phyloP scores from a whole-genome alignment of 2,888 invertebrate species.

The Watsonalla cultraria region DNA sequence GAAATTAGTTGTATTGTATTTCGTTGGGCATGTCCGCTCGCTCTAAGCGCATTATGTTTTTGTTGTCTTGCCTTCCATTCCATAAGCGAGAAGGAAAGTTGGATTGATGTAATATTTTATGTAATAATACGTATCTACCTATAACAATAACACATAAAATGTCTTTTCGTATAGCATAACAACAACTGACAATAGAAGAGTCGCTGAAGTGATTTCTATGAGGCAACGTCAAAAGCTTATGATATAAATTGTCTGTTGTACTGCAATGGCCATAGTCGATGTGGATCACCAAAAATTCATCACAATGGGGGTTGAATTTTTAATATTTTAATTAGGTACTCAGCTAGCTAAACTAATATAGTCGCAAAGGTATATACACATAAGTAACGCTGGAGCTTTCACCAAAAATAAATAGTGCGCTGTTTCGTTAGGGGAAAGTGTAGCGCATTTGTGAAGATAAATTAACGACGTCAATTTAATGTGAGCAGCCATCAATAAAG shows the following conservation, averaged over 20 bases:
- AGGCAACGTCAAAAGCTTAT: neutral
- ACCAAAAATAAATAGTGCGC: conserved; percentile 35
- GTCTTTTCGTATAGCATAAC: conserved; percentile 21
- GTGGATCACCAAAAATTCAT: no score
- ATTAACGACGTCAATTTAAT: conserved; percentile 48
- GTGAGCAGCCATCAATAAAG: conserved; percentile 37
- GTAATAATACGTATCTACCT: conserved; percentile 24
- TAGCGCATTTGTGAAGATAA: conserved; percentile 42
- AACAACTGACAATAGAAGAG: conserved; percentile 16
- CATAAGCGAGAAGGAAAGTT: conserved; percentile 47
- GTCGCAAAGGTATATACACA: neutral
- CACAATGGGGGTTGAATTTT: no score
- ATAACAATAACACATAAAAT: conserved; percentile 24
- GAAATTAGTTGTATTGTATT: conserved; percentile 10
- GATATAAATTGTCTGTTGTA: no score
- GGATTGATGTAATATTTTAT: conserved; percentile 42
- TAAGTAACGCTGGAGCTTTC: conserved; percentile 30
- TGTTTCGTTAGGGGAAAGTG: conserved; percentile 50
- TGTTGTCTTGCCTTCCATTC: conserved; percentile 35
- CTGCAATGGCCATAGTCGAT: no score
- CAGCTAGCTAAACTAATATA: neutral
- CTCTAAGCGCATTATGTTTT: conserved; percentile 36
- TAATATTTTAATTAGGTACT: no score
- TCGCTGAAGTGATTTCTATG: conserved; percentile 5
- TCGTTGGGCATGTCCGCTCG: conserved; percentile 24